Percentiles rank a stretch among this genome's conserved stretches.
phyloP scores from a whole-genome alignment of 2,888 invertebrate genomes.

The Charanyca ferruginea region DNA sequence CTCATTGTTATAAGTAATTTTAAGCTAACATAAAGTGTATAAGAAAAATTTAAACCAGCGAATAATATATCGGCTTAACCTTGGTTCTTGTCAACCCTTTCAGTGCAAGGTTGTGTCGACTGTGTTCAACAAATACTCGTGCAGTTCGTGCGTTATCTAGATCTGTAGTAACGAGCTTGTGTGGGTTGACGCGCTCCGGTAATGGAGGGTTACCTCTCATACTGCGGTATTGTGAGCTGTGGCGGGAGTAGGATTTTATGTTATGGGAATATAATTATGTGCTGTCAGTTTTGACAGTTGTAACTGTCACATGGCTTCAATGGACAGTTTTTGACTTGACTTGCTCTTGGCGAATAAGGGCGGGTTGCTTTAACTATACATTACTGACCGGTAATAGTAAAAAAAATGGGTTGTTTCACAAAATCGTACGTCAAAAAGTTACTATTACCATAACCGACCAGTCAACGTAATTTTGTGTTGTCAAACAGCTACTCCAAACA shows the following conservation, averaged over 20 bases:
- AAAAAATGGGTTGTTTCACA: too few species aligned
- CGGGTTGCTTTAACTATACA: too few species aligned
- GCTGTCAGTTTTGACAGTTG: background rate
- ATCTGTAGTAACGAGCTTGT: conserved; percentile 29
- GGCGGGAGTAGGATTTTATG: conserved; percentile 8
- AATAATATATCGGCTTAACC: background rate
- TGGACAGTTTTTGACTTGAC: too few species aligned
- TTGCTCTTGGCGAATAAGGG: background rate
- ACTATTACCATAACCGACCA: too few species aligned
- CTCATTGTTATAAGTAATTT: too few species aligned
- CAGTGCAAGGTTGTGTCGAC: conserved; percentile 14
- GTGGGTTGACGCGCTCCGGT: conserved; percentile 9
- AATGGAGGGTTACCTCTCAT: conserved; percentile 17
- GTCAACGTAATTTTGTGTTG: too few species aligned
- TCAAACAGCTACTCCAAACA: too few species aligned
- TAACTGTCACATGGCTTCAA: background rate
- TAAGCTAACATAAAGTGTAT: background rate
- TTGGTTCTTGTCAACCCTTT: conserved; percentile 16
- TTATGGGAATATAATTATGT: conserved; percentile 11
- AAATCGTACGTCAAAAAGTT: too few species aligned
- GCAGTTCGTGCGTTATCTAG: conserved; percentile 45
- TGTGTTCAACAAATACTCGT: conserved; percentile 28
- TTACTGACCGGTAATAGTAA: too few species aligned
- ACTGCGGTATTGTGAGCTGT: background rate
- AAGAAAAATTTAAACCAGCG: background rate